phyloP scores from a whole-genome alignment of 2,888 invertebrate species.

The Agonopterix alstromeriana region DNA sequence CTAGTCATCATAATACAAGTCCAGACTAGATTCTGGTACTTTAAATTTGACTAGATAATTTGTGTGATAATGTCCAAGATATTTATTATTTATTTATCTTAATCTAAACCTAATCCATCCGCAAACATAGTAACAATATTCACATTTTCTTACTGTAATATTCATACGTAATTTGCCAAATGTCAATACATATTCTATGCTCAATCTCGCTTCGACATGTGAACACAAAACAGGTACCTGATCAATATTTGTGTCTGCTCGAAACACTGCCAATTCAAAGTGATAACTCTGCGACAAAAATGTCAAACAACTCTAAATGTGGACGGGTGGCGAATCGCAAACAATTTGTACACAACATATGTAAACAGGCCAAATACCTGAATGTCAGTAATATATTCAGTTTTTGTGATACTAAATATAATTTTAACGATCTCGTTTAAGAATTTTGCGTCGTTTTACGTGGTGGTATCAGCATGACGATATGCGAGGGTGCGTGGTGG shows the following conservation, averaged over 20 bases:
- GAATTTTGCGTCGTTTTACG: conserved; percentile 26
- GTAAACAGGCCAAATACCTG: conserved; percentile 37
- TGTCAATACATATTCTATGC: no score
- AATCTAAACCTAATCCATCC: no score
- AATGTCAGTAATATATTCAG: conserved; percentile 36
- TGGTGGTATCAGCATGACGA: conserved; percentile 24
- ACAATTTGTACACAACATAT: conserved; percentile 18
- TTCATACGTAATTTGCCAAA: no score
- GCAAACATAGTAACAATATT: no score
- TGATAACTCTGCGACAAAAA: conserved; percentile 10
- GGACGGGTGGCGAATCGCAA: background rate
- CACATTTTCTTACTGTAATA: no score
- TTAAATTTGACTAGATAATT: no score
- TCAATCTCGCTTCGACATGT: background rate
- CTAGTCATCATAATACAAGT: no score
- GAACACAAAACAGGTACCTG: background rate
- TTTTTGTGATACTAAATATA: conserved; percentile 39
- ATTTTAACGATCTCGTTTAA: conserved; percentile 37
- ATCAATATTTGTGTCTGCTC: conserved; percentile 4
- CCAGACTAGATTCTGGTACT: no score
- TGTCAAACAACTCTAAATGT: conserved; percentile 3
- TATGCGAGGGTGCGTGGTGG: conserved; percentile 11
- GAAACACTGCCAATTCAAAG: background rate
- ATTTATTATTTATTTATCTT: no score
- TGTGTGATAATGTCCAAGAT: no score